Conservation (phyloP, 2,797 vertebrate genomes). For the Alcedo atthis region DNA sequence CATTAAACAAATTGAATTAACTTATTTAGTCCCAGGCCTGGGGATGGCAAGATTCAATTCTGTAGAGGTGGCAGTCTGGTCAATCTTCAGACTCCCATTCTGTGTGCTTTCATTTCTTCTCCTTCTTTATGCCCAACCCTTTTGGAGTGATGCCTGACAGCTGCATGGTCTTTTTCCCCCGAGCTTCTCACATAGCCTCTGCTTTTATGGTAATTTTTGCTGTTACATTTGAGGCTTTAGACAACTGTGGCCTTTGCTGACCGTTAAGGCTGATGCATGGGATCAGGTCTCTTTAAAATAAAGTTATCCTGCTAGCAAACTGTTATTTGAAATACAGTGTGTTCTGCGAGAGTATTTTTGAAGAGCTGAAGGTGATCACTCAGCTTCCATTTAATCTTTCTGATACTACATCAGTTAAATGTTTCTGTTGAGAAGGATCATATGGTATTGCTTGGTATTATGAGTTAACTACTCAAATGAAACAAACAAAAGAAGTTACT, state of each 20-base stretch:
- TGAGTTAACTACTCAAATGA: not conserved
- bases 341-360: not conserved
- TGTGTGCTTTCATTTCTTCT: not conserved
- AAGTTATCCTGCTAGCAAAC: not conserved
- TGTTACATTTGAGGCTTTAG: not conserved
- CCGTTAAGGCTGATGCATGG: not conserved
- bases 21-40: constrained; percentile 16
- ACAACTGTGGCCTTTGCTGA: not conserved
- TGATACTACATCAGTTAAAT: not conserved
- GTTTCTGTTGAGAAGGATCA: not conserved
- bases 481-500: not conserved
- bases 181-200: not conserved
- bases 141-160: constrained; percentile 34
- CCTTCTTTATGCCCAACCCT: not conserved
- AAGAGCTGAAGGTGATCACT: not conserved
- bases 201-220: not conserved
- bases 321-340: not conserved
- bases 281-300: not conserved
- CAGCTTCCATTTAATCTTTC: not conserved
- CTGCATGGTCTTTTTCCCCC: not conserved
- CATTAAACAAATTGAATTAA: constrained; percentile 48
- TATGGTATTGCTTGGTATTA: not conserved
- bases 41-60: constrained; percentile 31
- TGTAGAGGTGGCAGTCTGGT: constrained; percentile 17
- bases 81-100: not conserved